Evolutionary conservation across 1,140 invertebrate genomes (phyloP), one percentile per base, ranked within the genome.

Genomic region (Manduca sexta): DNA sequence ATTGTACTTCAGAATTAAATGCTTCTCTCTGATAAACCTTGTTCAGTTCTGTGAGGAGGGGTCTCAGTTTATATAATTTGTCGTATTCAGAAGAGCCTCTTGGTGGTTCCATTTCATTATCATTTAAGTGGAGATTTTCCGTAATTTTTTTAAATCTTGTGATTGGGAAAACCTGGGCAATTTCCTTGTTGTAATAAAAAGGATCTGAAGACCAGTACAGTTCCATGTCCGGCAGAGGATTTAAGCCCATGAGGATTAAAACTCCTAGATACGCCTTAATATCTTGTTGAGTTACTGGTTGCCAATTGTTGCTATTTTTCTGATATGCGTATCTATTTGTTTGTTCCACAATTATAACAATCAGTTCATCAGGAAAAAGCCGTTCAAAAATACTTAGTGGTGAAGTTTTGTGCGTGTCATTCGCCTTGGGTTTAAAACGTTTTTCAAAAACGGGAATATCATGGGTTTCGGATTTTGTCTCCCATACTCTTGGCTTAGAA

Each of bases 231-330:
- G 64, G 57, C 8, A 61, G 29, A 37, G 63, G 63, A 52, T 67
- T 56, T 43, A 67, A 47, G 13, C 64, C 64, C 64, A 63, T 67
- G 3, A 63, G 14, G 16, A 67, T 64, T 38, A 67, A 54, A 35
- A 66, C 39, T 38, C 60, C 57, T 44, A 67, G 39, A 56, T 58
- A 66, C 8, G 59, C 55, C 21, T 43, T 58, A 30, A 65, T 60
- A 45, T 65, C 58, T 45, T 58, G 13, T 53, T 41, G 14, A 49
- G 59, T 52, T 42, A 52, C 56, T 34, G 43, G 52, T 46, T 50
- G 4, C 21, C 21, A 26, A 26, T 26, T 26, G 21, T 3, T 8
- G 21, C 21, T 26, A 3, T 49, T 44, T 61, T 56, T 61, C 33
- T 61, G 52, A 45, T 14, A 10, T 8, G 63, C 58, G 48, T 59